Evolutionary conservation across 2,797 vertebrate genomes (phyloP).

Genomic region (Melanotaenia pygmaea): DNA sequence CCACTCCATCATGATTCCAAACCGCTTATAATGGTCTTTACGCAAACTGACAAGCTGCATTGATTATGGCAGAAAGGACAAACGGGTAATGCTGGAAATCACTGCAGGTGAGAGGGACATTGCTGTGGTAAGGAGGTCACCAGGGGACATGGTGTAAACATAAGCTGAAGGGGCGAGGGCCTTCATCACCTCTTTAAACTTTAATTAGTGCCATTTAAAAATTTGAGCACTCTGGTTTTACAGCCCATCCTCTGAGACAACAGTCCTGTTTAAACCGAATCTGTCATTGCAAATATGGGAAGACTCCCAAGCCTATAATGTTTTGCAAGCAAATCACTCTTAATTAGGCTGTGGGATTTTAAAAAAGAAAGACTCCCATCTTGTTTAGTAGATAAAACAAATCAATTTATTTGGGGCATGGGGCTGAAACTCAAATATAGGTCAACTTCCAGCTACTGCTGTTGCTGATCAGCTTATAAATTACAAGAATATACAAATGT

Average conservation of each 20-base stretch:
- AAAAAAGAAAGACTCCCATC: not conserved
- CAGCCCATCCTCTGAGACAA: not conserved
- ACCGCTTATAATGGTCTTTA: no score
- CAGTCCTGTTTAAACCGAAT: not conserved
- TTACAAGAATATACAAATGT: constrained; percentile 7
- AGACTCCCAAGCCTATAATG: not conserved
- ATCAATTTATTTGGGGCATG: constrained; percentile 36
- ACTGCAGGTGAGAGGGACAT: no score
- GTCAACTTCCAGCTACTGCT: constrained; percentile 15
- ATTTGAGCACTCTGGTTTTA: no score
- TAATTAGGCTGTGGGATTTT: not conserved
- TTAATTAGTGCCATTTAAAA: no score
- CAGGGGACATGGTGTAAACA: no score
- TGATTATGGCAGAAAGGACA: no score
- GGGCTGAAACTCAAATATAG: constrained; percentile 39
- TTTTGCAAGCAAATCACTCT: constrained; percentile 2
- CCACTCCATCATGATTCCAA: no score
- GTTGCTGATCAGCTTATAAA: constrained; percentile 13
- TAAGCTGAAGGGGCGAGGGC: no score
- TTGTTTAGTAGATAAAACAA: constrained; percentile 8
- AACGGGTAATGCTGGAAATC: no score
- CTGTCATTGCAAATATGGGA: constrained; percentile 13
- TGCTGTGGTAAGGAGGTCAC: no score
- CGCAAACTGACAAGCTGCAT: no score
- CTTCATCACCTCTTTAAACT: no score